phyloP scores from a whole-genome alignment of 2,888 invertebrate species.

The Gastracanthus pulcherrimus region DNA sequence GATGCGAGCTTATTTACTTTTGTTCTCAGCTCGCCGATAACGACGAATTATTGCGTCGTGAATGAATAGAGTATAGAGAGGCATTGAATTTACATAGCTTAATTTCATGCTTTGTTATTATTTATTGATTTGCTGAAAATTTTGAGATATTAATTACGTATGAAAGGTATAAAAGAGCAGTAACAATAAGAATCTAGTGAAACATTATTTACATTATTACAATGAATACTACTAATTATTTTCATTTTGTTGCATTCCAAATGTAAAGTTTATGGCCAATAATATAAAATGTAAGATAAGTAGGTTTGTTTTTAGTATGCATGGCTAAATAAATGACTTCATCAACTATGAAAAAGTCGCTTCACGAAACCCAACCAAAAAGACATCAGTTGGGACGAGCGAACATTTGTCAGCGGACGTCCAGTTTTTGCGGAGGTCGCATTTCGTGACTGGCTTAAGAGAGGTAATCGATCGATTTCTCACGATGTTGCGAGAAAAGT shows the following conservation, averaged over 20 bases:
- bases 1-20: constrained; percentile 70
- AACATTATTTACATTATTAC: too few species aligned
- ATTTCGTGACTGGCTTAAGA: constrained; percentile 61
- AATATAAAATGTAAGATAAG: not conserved
- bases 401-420: constrained; percentile 65
- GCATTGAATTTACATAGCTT: not conserved
- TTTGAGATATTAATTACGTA: too few species aligned
- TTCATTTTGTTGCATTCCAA: too few species aligned
- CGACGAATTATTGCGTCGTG: constrained; percentile 59
- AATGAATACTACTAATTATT: too few species aligned
- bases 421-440: constrained; percentile 67
- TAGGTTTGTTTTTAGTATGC: not conserved
- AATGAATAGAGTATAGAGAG: too few species aligned
- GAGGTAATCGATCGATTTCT: constrained; percentile 56
- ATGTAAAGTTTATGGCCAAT: not conserved
- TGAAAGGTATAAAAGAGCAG: too few species aligned
- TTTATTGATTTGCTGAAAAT: too few species aligned
- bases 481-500: constrained; percentile 38
- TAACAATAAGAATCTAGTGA: too few species aligned
- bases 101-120: too few species aligned
- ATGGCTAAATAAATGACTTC: constrained; percentile 62
- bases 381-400: constrained; percentile 58
- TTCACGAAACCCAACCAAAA: constrained; percentile 62
- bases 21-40: constrained; percentile 60
- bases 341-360: constrained; percentile 56